A percentile compares a stretch with the other conserved stretches of the same genome.
Conservation (phyloP, 2,113 vertebrate species). For the Alectura lathami region DNA sequence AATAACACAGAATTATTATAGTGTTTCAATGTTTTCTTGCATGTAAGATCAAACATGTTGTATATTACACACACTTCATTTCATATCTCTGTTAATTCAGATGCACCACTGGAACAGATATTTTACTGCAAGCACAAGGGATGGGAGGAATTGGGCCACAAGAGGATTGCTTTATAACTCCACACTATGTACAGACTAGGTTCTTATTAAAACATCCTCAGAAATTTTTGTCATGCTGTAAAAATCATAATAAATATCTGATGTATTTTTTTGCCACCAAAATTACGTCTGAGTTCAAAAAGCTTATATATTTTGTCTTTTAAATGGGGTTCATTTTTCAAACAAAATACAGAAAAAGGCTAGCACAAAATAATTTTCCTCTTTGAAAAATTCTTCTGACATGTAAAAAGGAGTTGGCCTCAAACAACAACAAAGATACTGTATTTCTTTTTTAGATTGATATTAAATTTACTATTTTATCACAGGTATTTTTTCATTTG, state of each 20-base stretch:
- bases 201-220: background rate
- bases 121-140: background rate
- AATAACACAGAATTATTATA: background rate
- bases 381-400: background rate
- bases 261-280: too few species aligned
- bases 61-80: background rate
- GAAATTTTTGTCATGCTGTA: too few species aligned
- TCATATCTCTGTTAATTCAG: background rate
- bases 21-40: background rate
- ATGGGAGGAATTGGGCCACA: background rate
- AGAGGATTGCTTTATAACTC: background rate
- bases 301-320: background rate
- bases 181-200: background rate
- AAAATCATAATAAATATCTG: too few species aligned
- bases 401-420: background rate
- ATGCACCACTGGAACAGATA: background rate
- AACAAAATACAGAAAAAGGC: background rate
- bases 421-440: background rate
- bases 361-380: background rate
- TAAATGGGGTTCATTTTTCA: background rate
- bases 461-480: background rate
- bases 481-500: background rate
- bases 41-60: background rate
- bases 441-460: background rate
- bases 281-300: background rate